These are phyloP conservation scores for Typhlomys cinereus DNA, from an alignment of 2,113 vertebrate genomes.

Conservation along the genomic window DNA sequence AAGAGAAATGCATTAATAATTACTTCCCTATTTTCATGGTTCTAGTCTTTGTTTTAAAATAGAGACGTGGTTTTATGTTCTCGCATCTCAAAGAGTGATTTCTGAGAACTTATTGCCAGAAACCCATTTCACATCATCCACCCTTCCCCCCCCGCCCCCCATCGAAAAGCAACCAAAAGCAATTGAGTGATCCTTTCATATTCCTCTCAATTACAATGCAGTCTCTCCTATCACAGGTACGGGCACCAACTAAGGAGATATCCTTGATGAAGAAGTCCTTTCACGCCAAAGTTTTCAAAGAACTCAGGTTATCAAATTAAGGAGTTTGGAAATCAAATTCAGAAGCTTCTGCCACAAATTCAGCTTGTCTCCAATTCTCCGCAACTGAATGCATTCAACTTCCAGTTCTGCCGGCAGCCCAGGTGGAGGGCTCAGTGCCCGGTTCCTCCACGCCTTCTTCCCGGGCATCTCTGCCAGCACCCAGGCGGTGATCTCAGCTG, in stretches of 20 bases:
- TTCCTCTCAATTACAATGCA: neutral
- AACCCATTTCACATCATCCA: neutral
- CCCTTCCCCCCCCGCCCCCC: neutral
- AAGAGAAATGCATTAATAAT: neutral
- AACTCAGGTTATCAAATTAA: slow-evolving; percentile 76
- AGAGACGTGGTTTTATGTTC: neutral
- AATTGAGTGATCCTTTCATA: neutral
- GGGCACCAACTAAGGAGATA: neutral
- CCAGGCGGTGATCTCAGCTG: too few species aligned
- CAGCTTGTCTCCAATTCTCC: slow-evolving; percentile 13
- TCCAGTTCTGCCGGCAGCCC: slow-evolving; percentile 45
- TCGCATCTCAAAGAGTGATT: neutral
- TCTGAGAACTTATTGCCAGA: neutral
- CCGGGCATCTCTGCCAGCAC: too few species aligned
- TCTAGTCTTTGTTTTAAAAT: slow-evolving; percentile 7
- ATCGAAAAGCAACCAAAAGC: neutral
- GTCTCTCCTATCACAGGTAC: neutral
- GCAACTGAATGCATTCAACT: neutral
- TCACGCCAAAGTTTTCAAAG: neutral
- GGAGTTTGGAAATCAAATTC: slow-evolving; percentile 78
- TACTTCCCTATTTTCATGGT: neutral
- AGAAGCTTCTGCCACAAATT: slow-evolving; percentile 82
- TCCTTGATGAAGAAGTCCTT: neutral
- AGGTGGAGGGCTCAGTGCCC: too few species aligned
- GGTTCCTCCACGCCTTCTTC: too few species aligned